A percentile compares a stretch with the other conserved stretches of the same genome.
phyloP scores from a whole-genome alignment of 2,797 vertebrate species.

The Telmatherina bonti region DNA sequence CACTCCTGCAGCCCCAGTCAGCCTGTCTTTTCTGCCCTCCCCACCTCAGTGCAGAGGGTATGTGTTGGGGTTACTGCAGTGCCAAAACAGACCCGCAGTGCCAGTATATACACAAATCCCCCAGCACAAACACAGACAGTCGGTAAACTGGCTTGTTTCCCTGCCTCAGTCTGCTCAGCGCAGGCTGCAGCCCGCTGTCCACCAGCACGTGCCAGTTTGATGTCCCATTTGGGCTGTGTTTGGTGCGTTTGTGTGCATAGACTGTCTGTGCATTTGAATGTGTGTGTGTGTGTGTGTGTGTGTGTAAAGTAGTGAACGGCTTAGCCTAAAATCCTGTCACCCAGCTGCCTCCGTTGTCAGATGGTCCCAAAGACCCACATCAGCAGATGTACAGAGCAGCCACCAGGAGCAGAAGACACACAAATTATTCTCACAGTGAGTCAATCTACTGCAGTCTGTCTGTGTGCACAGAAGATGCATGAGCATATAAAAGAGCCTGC shows the following conservation, averaged over 20 bases:
- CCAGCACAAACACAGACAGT: slow-evolving; percentile 38
- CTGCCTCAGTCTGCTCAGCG: slow-evolving; percentile 40
- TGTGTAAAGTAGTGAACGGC: slow-evolving; percentile 58
- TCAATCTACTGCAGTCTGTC: slow-evolving; percentile 20
- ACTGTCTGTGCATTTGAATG: slow-evolving; percentile 19
- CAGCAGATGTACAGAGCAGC: slow-evolving; percentile 72
- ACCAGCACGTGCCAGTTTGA: slow-evolving; percentile 61
- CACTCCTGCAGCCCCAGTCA: slow-evolving; percentile 8
- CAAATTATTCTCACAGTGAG: slow-evolving; percentile 46
- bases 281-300: slow-evolving; percentile 32
- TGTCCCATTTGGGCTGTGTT: slow-evolving; percentile 55
- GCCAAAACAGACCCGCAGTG: slow-evolving; percentile 40
- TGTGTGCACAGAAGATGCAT: slow-evolving; percentile 11
- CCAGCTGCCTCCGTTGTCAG: slow-evolving; percentile 76
- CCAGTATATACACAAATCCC: slow-evolving; percentile 38
- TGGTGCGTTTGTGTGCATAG: slow-evolving; percentile 39
- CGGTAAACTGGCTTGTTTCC: slow-evolving; percentile 40
- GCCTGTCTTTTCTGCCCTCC: slow-evolving; percentile 19
- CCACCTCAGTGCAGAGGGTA: slow-evolving; percentile 40
- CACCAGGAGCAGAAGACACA: slow-evolving; percentile 41
- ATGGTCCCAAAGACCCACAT: slow-evolving; percentile 74
- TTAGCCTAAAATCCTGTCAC: slow-evolving; percentile 75
- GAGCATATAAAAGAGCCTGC: slow-evolving; percentile 5
- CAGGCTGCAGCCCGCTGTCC: slow-evolving; percentile 71
- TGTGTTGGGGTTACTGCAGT: slow-evolving; percentile 41